Evolutionary conservation across 2,113 vertebrate genomes (phyloP).

Genomic region (Eptatretus burgeri): DNA sequence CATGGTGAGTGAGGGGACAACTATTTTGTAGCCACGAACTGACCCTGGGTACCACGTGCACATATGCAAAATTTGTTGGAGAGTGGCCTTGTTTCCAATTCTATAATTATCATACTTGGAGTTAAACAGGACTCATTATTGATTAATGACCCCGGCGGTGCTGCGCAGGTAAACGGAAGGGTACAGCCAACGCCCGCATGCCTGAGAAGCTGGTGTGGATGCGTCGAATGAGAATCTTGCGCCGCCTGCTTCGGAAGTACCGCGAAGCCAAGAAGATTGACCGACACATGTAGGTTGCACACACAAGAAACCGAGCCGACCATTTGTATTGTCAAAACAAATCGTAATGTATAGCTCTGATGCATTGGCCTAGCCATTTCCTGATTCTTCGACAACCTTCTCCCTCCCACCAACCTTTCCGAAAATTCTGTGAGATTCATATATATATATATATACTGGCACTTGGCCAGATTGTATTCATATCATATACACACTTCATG

Average conservation of each 20-base stretch:
- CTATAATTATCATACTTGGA: no score
- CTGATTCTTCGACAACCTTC: no score
- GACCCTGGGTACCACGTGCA: neutral
- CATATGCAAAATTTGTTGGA: neutral
- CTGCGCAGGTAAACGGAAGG: conserved; percentile 1
- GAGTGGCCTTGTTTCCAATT: neutral
- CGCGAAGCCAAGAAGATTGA: conserved; percentile 5
- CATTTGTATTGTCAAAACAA: neutral
- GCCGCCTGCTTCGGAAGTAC: conserved; percentile 4
- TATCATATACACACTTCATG: no score
- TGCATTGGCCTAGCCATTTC: no score
- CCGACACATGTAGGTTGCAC: conserved; percentile 1
- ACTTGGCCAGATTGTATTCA: no score
- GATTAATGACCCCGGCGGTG: no score
- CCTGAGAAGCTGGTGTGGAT: conserved; percentile 5
- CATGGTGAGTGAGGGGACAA: neutral
- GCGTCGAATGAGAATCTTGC: conserved; percentile 4
- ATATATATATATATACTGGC: no score
- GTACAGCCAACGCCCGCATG: conserved; percentile 4
- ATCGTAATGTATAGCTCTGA: no score
- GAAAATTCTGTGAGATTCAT: no score
- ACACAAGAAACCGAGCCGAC: neutral
- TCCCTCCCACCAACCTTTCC: no score
- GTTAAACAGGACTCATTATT: no score
- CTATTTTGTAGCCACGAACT: no score